A percentile compares a stretch with the other conserved stretches of the same genome.
phyloP scores from a whole-genome alignment of 92 coral and sea anemone genomes.

The Zoanthus sansibaricus region DNA sequence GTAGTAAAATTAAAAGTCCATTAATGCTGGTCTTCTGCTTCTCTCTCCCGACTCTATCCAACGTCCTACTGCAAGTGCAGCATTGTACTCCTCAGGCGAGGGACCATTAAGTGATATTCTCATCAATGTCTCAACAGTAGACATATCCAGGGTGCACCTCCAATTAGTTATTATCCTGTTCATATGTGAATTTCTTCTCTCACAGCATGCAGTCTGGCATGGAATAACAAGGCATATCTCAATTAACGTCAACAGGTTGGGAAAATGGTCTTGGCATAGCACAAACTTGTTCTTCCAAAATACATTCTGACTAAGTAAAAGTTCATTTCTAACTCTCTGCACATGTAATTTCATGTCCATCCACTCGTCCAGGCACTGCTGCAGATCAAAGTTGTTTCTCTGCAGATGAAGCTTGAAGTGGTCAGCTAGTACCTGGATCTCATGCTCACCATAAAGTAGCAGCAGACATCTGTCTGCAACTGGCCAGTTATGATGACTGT shows the following conservation, averaged over 20 bases:
- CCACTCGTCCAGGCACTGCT: conserved; percentile 47
- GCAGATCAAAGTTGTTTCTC: conserved; percentile 7
- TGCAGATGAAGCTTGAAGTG: conserved; percentile 41
- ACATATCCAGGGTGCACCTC: conserved; percentile 38
- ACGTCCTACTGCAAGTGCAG: too few species aligned
- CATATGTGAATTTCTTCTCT: conserved; percentile 15
- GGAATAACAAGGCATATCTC: conserved; percentile 55
- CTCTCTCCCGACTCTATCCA: too few species aligned
- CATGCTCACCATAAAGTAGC: conserved; percentile 37
- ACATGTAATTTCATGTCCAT: conserved; percentile 49
- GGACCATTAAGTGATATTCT: conserved; percentile 53
- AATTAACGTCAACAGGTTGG: conserved; percentile 31
- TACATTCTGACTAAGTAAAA: conserved; percentile 14
- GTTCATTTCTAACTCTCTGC: conserved; percentile 15
- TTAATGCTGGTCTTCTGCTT: too few species aligned
- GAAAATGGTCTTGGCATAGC: conserved; percentile 49
- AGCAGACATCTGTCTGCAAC: conserved; percentile 36
- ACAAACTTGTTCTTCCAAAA: conserved; percentile 56
- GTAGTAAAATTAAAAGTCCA: too few species aligned
- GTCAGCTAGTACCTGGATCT: conserved; percentile 47
- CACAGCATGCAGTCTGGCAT: conserved; percentile 54
- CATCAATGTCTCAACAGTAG: conserved; percentile 45
- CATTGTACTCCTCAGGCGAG: conserved; percentile 33
- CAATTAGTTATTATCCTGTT: conserved; percentile 31
- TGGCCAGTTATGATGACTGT: too few species aligned